Evolutionary conservation across 2,113 vertebrate species (phyloP).

Genomic region (Cephalopterus ornatus): DNA sequence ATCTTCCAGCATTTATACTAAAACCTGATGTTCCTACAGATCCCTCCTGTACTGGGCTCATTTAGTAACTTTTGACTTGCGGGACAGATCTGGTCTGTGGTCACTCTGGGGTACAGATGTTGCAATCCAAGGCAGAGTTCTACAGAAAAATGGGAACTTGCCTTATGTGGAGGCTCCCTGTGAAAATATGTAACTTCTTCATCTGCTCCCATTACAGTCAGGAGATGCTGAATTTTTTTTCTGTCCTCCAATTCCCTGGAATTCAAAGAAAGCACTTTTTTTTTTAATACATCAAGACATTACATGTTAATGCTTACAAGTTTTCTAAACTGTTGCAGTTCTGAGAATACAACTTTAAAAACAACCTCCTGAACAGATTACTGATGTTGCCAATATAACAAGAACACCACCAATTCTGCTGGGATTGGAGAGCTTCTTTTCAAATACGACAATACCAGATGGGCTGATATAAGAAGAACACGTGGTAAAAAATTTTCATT

Average conservation of each 20-base stretch:
- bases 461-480: not conserved
- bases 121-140: not conserved
- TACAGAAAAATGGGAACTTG: slow-evolving; percentile 24
- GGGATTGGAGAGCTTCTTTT: not conserved
- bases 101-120: not conserved
- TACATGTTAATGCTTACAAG: not conserved
- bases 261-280: slow-evolving; percentile 15
- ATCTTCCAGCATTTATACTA: not conserved
- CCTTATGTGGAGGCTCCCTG: slow-evolving; percentile 91
- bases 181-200: slow-evolving; percentile 90
- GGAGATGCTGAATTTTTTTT: slow-evolving; percentile 92
- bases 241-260: slow-evolving; percentile 91
- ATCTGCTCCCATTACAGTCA: slow-evolving; percentile 84
- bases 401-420: not conserved
- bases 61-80: not conserved
- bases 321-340: not conserved
- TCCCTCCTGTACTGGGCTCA: not conserved
- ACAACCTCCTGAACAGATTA: not conserved
- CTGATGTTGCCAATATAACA: not conserved
- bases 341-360: not conserved
- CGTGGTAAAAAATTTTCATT: not conserved
- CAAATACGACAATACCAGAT: not conserved
- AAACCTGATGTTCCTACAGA: not conserved
- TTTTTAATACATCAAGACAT: not conserved
- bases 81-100: not conserved